These are phyloP conservation scores for Actinia tenebrosa DNA, from an alignment of 64 coral and sea anemone species.

Conservation along the genomic window DNA sequence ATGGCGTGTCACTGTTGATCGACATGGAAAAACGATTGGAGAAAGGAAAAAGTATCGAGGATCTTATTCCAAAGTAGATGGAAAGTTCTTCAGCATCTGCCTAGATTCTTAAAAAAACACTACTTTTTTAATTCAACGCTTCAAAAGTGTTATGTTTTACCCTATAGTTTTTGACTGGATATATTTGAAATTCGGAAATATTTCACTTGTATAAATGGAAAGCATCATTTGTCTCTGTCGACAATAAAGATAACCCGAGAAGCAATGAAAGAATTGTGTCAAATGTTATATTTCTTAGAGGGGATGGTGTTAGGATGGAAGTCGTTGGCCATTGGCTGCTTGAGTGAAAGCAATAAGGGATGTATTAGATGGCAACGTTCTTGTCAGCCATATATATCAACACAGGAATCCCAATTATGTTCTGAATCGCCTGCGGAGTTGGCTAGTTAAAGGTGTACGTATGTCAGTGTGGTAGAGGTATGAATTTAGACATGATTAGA, in stretches of 20 bases:
- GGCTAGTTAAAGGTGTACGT: too few relatives aligned
- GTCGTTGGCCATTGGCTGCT: too few relatives aligned
- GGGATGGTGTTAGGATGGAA: too few relatives aligned
- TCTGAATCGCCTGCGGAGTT: too few relatives aligned
- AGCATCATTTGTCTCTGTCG: not conserved
- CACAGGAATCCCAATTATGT: too few relatives aligned
- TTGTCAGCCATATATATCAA: too few relatives aligned
- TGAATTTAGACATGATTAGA: too few relatives aligned
- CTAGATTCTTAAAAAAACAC: not conserved
- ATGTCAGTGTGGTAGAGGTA: too few relatives aligned
- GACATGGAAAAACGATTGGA: conserved; percentile 94
- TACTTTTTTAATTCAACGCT: not conserved
- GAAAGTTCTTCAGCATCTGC: not conserved
- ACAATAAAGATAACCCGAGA: not conserved
- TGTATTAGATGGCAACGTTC: too few relatives aligned
- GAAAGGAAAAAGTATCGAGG: conserved; percentile 69
- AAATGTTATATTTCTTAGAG: not conserved
- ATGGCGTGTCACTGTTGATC: conserved; percentile 94
- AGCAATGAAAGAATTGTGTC: not conserved
- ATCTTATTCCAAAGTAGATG: conserved; percentile 82
- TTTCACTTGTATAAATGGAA: not conserved
- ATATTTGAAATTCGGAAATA: not conserved
- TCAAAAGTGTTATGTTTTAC: not conserved
- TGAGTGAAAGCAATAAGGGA: too few relatives aligned
- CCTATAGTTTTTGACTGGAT: not conserved